phyloP scores from a whole-genome alignment of 2,797 vertebrate genomes.

The Scomberomorus guttatus region DNA sequence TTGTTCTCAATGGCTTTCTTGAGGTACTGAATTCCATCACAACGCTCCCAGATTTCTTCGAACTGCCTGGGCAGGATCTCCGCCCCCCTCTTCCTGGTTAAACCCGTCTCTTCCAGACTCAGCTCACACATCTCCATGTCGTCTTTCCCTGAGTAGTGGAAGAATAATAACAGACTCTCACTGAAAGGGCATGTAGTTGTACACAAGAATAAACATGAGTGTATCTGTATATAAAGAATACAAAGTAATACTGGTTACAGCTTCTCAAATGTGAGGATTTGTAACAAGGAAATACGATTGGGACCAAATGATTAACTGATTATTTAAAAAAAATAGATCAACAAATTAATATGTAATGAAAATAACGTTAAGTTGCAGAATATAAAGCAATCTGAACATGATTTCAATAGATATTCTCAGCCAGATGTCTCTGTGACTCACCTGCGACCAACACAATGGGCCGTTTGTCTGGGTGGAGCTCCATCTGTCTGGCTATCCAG shows the following conservation, averaged over 20 bases:
- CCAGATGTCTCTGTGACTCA: slow-evolving; percentile 57
- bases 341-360: no score
- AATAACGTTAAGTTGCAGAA: background rate
- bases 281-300: no score
- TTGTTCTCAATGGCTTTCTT: slow-evolving; percentile 95
- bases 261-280: background rate
- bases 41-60: slow-evolving; percentile 99
- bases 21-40: slow-evolving; percentile 97
- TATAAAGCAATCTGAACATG: background rate
- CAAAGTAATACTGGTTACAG: background rate
- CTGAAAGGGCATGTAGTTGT: background rate
- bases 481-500: slow-evolving; percentile 99
- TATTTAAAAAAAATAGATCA: no score
- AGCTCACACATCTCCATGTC: slow-evolving; percentile 99
- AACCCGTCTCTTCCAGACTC: slow-evolving; percentile 97
- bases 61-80: slow-evolving; percentile 97
- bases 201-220: background rate
- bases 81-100: slow-evolving; percentile 96
- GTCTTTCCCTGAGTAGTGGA: slow-evolving; percentile 90
- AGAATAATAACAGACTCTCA: background rate
- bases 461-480: slow-evolving; percentile 98
- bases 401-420: background rate
- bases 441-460: slow-evolving; percentile 97
- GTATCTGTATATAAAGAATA: background rate
- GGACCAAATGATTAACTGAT: no score